A percentile compares a stretch with the other conserved stretches of the same genome.
Conservation (phyloP, 2,888 invertebrate genomes). For the Marasmarcha lunaedactyla region DNA sequence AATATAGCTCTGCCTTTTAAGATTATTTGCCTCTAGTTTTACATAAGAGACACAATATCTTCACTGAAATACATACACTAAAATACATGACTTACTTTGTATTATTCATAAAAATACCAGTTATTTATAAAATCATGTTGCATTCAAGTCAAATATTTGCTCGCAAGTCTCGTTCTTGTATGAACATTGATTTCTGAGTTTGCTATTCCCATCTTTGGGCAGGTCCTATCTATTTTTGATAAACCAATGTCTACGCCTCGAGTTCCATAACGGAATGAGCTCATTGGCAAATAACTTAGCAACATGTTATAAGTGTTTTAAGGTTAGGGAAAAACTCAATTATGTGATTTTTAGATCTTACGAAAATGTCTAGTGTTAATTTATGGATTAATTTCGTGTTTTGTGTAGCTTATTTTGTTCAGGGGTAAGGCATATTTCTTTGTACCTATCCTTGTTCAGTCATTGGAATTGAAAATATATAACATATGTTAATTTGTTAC, state of each 20-base stretch:
- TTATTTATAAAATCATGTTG: no score
- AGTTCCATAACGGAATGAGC: conserved; percentile 20
- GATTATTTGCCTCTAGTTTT: no score
- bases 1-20: no score
- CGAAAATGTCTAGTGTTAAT: conserved; percentile 46
- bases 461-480: conserved; percentile 2
- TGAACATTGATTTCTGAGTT: conserved; percentile 51
- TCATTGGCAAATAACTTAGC: conserved; percentile 41
- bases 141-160: conserved; percentile 19
- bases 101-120: no score
- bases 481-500: conserved; percentile 14
- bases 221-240: conserved; percentile 46
- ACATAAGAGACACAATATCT: no score
- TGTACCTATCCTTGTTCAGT: conserved; percentile 1
- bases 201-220: conserved; percentile 46
- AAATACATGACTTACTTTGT: no score
- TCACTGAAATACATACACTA: no score
- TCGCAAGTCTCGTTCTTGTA: conserved; percentile 22
- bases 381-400: conserved; percentile 32
- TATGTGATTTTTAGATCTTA: conserved; percentile 21
- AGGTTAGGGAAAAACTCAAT: conserved; percentile 22
- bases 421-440: conserved; percentile 32
- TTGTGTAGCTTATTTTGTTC: conserved; percentile 36
- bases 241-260: conserved; percentile 28
- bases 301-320: conserved; percentile 18